A percentile compares a stretch with the other conserved stretches of the same genome.
phyloP scores from a whole-genome alignment of 2,888 invertebrate genomes.

The Biston stratarius region DNA sequence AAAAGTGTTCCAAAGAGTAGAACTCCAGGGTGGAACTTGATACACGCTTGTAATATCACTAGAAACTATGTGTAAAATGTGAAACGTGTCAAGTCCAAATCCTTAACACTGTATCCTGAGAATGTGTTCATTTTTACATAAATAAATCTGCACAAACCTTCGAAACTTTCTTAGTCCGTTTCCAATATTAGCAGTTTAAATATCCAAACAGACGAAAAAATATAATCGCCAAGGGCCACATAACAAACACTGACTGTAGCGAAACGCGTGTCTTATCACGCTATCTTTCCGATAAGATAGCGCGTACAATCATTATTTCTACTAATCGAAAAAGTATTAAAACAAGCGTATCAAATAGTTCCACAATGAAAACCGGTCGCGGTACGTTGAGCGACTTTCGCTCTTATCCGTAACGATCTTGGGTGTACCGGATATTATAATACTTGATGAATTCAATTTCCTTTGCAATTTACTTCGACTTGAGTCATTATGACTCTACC shows the following conservation, averaged over 20 bases:
- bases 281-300: conserved; percentile 78
- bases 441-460: conserved; percentile 32
- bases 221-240: conserved; percentile 56
- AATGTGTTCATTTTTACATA: background rate
- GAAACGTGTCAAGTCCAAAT: background rate
- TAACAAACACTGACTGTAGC: conserved; percentile 65
- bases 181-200: conserved; percentile 43
- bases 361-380: conserved; percentile 44
- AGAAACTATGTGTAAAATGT: too few relatives aligned
- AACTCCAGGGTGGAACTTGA: too few relatives aligned
- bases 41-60: too few relatives aligned
- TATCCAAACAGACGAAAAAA: conserved; percentile 32
- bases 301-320: conserved; percentile 72
- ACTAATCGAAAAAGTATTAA: conserved; percentile 71
- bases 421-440: conserved; percentile 31
- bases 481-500: background rate
- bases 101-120: background rate
- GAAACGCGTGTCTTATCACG: conserved; percentile 65
- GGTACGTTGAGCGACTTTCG: conserved; percentile 47
- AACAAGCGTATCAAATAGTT: conserved; percentile 52
- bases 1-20: too few relatives aligned
- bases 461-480: conserved; percentile 14
- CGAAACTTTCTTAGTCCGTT: conserved; percentile 36
- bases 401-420: conserved; percentile 45
- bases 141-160: conserved; percentile 40